A percentile compares a stretch with the other conserved stretches of the same genome.
Evolutionary conservation across 2,888 invertebrate genomes (phyloP).

Genomic region (Mycalesis mineus): DNA sequence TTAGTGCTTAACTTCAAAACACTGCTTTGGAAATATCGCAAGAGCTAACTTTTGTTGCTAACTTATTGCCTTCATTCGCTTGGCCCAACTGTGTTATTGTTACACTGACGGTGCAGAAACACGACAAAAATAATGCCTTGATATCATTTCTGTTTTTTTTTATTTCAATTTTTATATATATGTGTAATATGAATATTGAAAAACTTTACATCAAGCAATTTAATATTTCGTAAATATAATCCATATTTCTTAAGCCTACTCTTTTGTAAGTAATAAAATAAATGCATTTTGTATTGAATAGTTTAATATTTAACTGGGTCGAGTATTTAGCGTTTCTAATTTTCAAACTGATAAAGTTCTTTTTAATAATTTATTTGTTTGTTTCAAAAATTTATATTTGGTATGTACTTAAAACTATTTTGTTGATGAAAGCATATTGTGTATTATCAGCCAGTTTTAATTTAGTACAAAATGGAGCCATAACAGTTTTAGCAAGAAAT

Average conservation of each 20-base stretch:
- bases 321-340: constrained; percentile 17
- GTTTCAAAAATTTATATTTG: constrained; percentile 6
- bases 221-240: constrained; percentile 39
- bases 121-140: no score
- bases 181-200: constrained; percentile 2
- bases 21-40: no score
- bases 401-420: constrained; percentile 26
- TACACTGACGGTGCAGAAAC: no score
- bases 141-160: no score
- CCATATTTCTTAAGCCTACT: constrained; percentile 29
- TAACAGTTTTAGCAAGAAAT: constrained; percentile 47
- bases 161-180: background rate
- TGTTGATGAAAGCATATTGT: background rate
- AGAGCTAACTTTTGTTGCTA: no score
- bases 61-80: no score
- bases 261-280: constrained; percentile 31
- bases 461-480: constrained; percentile 72
- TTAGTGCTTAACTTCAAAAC: no score
- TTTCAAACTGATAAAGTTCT: no score
- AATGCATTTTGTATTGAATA: constrained; percentile 37
- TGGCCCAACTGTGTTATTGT: no score
- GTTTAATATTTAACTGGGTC: constrained; percentile 33
- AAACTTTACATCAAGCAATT: constrained; percentile 31
- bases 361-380: constrained; percentile 7
- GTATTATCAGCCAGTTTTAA: constrained; percentile 25